Evolutionary conservation across 2,888 invertebrate species (phyloP).

Genomic region (Stramonita haemastoma): DNA sequence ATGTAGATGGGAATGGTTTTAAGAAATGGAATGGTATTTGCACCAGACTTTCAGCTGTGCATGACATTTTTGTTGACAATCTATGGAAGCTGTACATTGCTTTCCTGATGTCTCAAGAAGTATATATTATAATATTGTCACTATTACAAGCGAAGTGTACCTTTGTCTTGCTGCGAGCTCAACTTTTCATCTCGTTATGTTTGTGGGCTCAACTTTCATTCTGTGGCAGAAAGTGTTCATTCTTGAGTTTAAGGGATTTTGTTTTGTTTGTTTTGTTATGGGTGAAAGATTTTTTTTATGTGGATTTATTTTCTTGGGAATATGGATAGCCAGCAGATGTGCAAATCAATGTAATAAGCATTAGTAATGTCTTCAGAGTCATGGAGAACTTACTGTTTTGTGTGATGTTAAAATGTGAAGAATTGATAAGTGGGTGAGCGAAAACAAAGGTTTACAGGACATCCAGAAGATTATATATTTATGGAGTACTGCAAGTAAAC

Average conservation of each 20-base stretch:
- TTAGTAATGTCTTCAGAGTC: not conserved
- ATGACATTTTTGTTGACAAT: slow-evolving; percentile 1
- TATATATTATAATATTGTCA: not conserved
- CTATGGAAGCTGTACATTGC: not conserved
- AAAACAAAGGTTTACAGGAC: too few relatives aligned
- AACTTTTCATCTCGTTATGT: too few relatives aligned
- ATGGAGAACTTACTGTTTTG: not conserved
- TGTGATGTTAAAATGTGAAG: too few relatives aligned
- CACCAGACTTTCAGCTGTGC: not conserved
- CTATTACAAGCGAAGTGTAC: not conserved
- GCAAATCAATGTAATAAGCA: too few relatives aligned
- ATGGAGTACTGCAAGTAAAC: too few relatives aligned
- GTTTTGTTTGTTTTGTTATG: too few relatives aligned
- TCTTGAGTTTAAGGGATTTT: not conserved
- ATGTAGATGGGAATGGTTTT: too few relatives aligned
- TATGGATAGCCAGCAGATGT: not conserved
- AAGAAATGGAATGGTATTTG: too few relatives aligned
- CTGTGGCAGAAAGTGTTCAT: not conserved
- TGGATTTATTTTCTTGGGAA: not conserved
- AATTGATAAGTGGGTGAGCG: too few relatives aligned
- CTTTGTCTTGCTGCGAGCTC: too few relatives aligned
- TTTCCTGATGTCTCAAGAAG: not conserved
- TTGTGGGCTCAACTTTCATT: not conserved
- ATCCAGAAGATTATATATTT: too few relatives aligned
- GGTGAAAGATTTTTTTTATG: not conserved